Percentiles rank a stretch among this genome's conserved stretches.
phyloP scores from a whole-genome alignment of 2,888 invertebrate genomes.

The Cartodere bifasciata region DNA sequence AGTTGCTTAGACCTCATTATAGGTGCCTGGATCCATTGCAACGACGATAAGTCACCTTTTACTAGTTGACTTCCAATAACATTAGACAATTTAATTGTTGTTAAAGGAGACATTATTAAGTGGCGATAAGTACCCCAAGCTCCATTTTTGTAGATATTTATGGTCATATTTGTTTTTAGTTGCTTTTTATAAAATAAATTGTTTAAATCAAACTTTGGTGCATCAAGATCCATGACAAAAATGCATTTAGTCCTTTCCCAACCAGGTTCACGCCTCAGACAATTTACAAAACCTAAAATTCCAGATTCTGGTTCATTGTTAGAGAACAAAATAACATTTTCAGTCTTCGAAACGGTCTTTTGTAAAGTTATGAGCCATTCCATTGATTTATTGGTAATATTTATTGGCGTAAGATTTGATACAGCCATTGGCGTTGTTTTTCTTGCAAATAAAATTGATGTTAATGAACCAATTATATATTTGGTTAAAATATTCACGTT shows the following conservation, averaged over 20 bases:
- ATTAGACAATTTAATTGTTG: conserved; percentile 42
- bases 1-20: too few relatives aligned
- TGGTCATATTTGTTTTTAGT: conserved; percentile 55
- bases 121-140: conserved; percentile 61
- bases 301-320: conserved; percentile 62
- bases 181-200: conserved; percentile 52
- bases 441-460: too few relatives aligned
- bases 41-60: conserved; percentile 74
- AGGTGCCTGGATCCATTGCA: conserved; percentile 72
- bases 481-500: too few relatives aligned
- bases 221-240: conserved; percentile 44
- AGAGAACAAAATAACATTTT: conserved; percentile 48
- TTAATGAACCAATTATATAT: too few relatives aligned
- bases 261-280: conserved; percentile 49
- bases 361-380: conserved; percentile 41
- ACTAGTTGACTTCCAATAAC: conserved; percentile 64
- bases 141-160: conserved; percentile 59
- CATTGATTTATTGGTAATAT: too few relatives aligned
- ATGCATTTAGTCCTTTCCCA: conserved; percentile 33
- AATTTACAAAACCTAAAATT: conserved; percentile 54
- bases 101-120: conserved; percentile 45
- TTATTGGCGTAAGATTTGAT: too few relatives aligned
- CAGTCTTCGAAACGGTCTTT: conserved; percentile 25
- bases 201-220: conserved; percentile 51
- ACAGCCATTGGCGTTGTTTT: too few relatives aligned